Evolutionary conservation across 2,888 invertebrate species (phyloP).

Genomic region (Leptarthrus brevirostris): DNA sequence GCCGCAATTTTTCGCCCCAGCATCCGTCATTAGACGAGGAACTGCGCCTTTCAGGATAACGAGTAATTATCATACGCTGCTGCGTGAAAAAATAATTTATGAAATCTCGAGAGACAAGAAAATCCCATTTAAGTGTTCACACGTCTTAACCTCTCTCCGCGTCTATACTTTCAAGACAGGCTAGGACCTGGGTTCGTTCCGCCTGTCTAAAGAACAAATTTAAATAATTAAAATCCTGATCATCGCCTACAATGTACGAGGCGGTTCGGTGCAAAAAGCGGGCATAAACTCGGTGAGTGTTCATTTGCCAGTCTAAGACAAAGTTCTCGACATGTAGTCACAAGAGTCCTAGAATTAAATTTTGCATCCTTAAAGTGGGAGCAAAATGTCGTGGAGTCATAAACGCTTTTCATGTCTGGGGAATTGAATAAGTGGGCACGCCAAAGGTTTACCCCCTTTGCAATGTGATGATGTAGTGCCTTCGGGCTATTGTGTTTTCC

Average conservation of each 20-base stretch:
- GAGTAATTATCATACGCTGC: slow-evolving; percentile 34
- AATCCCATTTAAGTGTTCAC: slow-evolving; percentile 42
- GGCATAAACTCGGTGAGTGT: no score
- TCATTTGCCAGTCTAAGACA: slow-evolving; percentile 26
- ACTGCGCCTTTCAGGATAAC: background rate
- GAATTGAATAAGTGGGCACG: background rate
- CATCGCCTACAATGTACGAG: slow-evolving; percentile 23
- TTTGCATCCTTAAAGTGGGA: background rate
- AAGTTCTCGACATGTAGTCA: slow-evolving; percentile 17
- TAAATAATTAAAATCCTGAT: slow-evolving; percentile 46
- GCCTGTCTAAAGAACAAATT: slow-evolving; percentile 31
- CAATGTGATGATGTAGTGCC: background rate
- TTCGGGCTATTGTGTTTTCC: slow-evolving; percentile 14
- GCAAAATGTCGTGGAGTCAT: background rate
- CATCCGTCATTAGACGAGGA: background rate
- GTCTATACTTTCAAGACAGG: no score
- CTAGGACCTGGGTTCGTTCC: background rate
- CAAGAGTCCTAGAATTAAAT: slow-evolving; percentile 23
- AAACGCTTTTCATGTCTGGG: slow-evolving; percentile 15
- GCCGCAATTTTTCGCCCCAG: slow-evolving; percentile 12
- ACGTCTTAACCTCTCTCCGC: slow-evolving; percentile 30
- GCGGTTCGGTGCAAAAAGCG: no score
- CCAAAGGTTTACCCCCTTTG: background rate
- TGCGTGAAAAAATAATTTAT: slow-evolving; percentile 2
- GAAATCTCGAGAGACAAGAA: slow-evolving; percentile 5